phyloP scores from a whole-genome alignment of 2,797 vertebrate species.

The Sebastes taczanowskii region DNA sequence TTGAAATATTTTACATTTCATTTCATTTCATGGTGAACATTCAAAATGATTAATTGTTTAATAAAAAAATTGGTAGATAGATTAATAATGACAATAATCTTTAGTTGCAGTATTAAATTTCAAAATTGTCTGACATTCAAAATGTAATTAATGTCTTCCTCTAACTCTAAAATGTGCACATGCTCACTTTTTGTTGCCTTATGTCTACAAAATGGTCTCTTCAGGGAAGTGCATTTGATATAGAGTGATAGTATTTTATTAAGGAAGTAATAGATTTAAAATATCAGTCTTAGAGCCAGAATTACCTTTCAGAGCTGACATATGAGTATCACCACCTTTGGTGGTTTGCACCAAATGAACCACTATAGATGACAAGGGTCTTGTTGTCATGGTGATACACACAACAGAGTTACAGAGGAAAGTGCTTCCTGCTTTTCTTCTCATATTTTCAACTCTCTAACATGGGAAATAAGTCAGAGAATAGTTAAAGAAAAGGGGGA shows the following conservation, averaged over 20 bases:
- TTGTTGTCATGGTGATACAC: constrained; percentile 33
- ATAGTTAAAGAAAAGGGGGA: not conserved
- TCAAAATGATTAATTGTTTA: not conserved
- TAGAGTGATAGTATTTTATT: not conserved
- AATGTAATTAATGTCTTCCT: not conserved
- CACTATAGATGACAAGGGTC: not conserved
- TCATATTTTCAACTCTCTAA: not conserved
- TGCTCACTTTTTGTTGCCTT: not conserved
- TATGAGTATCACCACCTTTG: not conserved
- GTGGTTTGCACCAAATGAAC: not conserved
- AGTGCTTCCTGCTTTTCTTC: constrained; percentile 2
- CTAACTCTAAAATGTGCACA: not conserved
- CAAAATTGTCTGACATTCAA: not conserved
- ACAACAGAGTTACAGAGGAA: not conserved
- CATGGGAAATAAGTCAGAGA: not conserved
- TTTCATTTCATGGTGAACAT: too few relatives aligned
- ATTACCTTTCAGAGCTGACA: not conserved
- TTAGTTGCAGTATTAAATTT: not conserved
- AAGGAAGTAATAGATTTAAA: not conserved
- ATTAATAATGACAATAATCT: not conserved
- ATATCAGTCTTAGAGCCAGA: not conserved
- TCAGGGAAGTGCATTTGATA: not conserved
- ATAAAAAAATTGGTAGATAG: not conserved
- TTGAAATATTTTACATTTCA: not conserved
- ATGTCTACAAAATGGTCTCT: not conserved